Base-by-base conservation (phyloP, 2,888 invertebrate genomes). In the Cheilosia variabilis region DNA sequence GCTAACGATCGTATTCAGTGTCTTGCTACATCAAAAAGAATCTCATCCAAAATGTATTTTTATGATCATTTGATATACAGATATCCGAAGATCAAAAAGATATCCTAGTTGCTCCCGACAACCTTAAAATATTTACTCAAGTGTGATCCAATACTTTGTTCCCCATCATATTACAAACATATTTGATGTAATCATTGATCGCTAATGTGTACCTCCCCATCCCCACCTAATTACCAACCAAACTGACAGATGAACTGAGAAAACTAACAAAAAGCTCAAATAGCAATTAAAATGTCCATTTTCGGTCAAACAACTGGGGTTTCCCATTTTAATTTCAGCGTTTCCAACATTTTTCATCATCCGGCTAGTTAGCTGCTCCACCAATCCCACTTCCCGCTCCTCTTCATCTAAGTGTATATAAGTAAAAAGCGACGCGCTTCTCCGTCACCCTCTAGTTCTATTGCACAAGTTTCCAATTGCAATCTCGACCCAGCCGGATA, bases 401-500 rank as follows among this genome's bases (percentile, higher is more conserved):
- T 17, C 50, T 7, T 19, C 47, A 15, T 27, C 37, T 24, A 73
- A 63, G 60, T 27, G 62, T 10, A 53, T 22, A 31, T 31, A 63
- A 37, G 24, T 27, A 63, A 27, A 47, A 58, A 57, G 41, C 57
- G 58, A 57, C 66, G 66, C 75, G 75, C 73, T 34, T 57, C 47
- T 31, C 53, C 4, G 66, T 76, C 58, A 66, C 58, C 63, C 55
- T 73, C 63, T 37, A 4, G 13, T 37, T 37, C 60, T n/a, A 43
- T 15, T 24, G 15, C 4, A 9, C 19, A 13, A 31, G 45, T 45
- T 43, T 22, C 19, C 34, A 65, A 31, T 31, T 24, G 60, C 69
- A 37, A 50, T 37, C 17, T 15, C 50, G 13, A 4, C 57, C 22
- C 13, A 57, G 69, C 34, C 37, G 58, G 69, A 37, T 37, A 37